phyloP scores from a whole-genome alignment of 2,797 vertebrate genomes.

The Babyrousa celebensis region DNA sequence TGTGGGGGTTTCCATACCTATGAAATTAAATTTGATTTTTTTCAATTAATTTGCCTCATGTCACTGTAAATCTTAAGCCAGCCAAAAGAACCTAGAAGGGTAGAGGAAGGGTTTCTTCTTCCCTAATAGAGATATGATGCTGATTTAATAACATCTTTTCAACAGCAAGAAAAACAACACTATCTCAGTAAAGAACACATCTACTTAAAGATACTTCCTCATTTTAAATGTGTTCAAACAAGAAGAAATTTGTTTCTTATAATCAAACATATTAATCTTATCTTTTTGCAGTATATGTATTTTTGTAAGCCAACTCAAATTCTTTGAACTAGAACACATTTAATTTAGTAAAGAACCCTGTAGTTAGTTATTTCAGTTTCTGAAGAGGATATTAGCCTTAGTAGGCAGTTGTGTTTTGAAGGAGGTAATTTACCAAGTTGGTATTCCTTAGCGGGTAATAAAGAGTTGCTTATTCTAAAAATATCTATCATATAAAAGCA shows the following conservation, averaged over 20 bases:
- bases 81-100: not conserved
- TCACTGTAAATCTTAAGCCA: not conserved
- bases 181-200: not conserved
- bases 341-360: constrained; percentile 22
- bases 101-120: not conserved
- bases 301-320: constrained; percentile 55
- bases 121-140: not conserved
- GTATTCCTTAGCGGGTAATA: constrained; percentile 1
- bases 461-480: constrained; percentile 55
- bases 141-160: not conserved
- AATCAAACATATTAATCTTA: not conserved
- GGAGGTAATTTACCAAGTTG: constrained; percentile 16
- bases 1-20: too few species aligned
- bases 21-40: not conserved
- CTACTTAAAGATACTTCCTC: not conserved
- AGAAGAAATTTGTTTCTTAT: constrained; percentile 10
- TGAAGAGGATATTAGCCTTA: constrained; percentile 2
- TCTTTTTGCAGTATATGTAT: not conserved
- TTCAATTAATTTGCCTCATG: not conserved
- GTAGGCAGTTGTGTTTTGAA: not conserved
- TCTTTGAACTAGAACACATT: constrained; percentile 55
- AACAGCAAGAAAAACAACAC: not conserved
- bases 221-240: constrained; percentile 54
- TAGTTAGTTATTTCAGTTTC: not conserved
- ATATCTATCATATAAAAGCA: constrained; percentile 25